Percentiles rank a stretch among this genome's conserved stretches.
These are phyloP conservation scores for Oscheius sp. DNA, from an alignment of 2,888 invertebrate species.

Conservation along the genomic window DNA sequence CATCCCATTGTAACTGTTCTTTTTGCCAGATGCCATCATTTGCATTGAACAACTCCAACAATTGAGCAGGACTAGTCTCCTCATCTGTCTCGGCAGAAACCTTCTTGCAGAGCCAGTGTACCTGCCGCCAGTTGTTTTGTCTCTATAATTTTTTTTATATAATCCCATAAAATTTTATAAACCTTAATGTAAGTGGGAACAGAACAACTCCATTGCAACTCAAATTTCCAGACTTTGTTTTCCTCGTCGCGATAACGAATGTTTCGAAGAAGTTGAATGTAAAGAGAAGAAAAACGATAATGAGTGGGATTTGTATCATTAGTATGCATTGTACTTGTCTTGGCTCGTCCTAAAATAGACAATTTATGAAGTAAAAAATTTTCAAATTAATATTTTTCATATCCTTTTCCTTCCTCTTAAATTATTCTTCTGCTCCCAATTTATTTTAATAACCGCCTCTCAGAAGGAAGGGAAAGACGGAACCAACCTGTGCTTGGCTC, in stretches of 20 bases:
- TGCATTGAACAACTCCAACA: slow-evolving; percentile 43
- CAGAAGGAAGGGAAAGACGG: background rate
- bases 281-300: slow-evolving; percentile 67
- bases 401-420: background rate
- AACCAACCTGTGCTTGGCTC: slow-evolving; percentile 73
- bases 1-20: slow-evolving; percentile 58
- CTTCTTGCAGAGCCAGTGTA: slow-evolving; percentile 68
- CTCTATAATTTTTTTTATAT: slow-evolving; percentile 38
- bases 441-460: too few relatives aligned
- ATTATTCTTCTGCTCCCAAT: too few relatives aligned
- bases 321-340: slow-evolving; percentile 56
- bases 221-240: slow-evolving; percentile 61
- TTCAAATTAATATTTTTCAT: background rate
- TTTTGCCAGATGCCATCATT: slow-evolving; percentile 48
- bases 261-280: slow-evolving; percentile 58
- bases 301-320: slow-evolving; percentile 66
- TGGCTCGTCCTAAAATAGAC: slow-evolving; percentile 38
- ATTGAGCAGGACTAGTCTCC: slow-evolving; percentile 38
- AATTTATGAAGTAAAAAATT: background rate
- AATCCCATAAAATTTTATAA: background rate
- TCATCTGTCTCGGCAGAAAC: slow-evolving; percentile 53
- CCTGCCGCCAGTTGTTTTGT: slow-evolving; percentile 67
- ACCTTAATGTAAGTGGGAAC: slow-evolving; percentile 68
- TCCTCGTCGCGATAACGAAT: slow-evolving; percentile 57
- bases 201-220: slow-evolving; percentile 67